Percentiles rank a stretch among this genome's conserved stretches.
phyloP scores from a whole-genome alignment of 2,113 vertebrate species.

The Rousettus leschenaultii region DNA sequence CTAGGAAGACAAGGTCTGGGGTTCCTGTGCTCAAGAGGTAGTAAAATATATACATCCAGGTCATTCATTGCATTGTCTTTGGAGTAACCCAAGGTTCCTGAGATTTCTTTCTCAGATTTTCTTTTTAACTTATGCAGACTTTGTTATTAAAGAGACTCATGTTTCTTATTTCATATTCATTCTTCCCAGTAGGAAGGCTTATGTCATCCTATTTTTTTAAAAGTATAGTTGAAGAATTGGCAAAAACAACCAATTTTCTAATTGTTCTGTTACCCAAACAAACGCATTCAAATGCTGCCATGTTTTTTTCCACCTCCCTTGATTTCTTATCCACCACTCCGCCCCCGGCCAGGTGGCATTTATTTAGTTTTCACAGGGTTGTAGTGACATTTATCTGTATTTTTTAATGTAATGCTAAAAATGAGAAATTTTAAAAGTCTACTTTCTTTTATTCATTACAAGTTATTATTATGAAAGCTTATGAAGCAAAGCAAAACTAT shows the following conservation, averaged over 20 bases:
- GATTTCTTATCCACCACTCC: neutral
- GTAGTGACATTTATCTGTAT: neutral
- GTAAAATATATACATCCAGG: neutral
- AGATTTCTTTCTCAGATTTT: neutral
- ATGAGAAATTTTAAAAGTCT: neutral
- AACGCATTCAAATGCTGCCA: neutral
- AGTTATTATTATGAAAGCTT: neutral
- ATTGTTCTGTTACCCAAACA: neutral
- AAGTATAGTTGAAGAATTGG: neutral
- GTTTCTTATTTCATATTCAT: neutral
- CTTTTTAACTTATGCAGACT: neutral
- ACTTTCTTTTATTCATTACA: neutral
- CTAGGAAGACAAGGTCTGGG: neutral
- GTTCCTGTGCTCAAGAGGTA: neutral
- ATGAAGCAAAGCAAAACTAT: constrained; percentile 25
- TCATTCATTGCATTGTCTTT: neutral
- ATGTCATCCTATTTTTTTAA: neutral
- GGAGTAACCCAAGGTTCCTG: neutral
- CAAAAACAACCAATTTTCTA: neutral
- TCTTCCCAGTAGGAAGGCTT: neutral
- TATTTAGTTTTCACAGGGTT: neutral
- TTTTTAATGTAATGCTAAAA: constrained; percentile 13
- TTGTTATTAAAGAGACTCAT: neutral
- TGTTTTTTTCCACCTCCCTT: neutral
- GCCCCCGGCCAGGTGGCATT: fast-evolving